Evolutionary conservation across 2,888 invertebrate species (phyloP).

Genomic region (Thera obeliscata): DNA sequence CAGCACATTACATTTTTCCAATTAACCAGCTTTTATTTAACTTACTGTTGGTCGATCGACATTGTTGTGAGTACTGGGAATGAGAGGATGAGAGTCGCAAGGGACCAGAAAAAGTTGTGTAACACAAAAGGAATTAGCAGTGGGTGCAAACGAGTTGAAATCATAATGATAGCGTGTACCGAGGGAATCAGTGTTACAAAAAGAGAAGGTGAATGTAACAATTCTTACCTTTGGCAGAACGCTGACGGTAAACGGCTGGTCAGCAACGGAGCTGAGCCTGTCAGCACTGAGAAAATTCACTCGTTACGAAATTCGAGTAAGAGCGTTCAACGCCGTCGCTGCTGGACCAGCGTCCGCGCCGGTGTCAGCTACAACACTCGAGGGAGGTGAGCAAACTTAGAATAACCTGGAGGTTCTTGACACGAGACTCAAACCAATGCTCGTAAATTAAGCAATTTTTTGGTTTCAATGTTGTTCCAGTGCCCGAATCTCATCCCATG

Average conservation of each 20-base stretch:
- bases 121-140: too few species aligned
- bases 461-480: slow-evolving; percentile 60
- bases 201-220: background rate
- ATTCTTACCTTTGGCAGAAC: slow-evolving; percentile 69
- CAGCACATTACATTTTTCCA: background rate
- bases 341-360: slow-evolving; percentile 90
- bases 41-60: too few species aligned
- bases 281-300: slow-evolving; percentile 90
- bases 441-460: background rate
- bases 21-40: too few species aligned
- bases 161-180: background rate
- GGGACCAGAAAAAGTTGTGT: too few species aligned
- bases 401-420: too few species aligned
- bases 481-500: slow-evolving; percentile 88
- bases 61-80: too few species aligned
- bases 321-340: slow-evolving; percentile 92
- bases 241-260: slow-evolving; percentile 88
- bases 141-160: background rate
- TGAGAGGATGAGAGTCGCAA: too few species aligned
- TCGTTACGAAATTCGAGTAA: slow-evolving; percentile 90
- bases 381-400: slow-evolving; percentile 83
- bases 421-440: background rate
- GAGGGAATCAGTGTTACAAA: background rate
- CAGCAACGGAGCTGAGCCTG: slow-evolving; percentile 85
- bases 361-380: slow-evolving; percentile 87